Evolutionary conservation across 1,140 invertebrate genomes (phyloP), one percentile per base, ranked within the genome.

Genomic region (Anthonomus grandis): DNA sequence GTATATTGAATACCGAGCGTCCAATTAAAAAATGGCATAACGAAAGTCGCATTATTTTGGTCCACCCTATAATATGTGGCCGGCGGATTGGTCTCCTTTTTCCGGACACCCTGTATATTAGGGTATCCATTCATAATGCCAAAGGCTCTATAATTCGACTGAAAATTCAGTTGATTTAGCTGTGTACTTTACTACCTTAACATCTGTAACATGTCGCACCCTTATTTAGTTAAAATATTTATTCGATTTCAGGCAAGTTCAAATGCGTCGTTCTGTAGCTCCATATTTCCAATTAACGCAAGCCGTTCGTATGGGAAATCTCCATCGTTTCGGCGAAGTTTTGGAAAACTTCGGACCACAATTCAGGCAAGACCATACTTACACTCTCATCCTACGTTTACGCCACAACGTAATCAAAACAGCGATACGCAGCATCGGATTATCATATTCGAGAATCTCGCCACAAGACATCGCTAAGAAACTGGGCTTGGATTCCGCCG

Each of bases 371-470:
- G 95, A 98, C 76, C 87, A 97, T 67, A 98, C 95, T 0, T 98
- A 93, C 67, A 97, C 93, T 41, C 74, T 98, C 23, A 98, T 98
- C 67, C 79, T 98, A 15, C 84, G 95, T 57, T 76, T 99, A 15
- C 83, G 95, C 51, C 97, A 99, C 72, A 99, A 99, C 81, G 97
- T 99, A 1, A 99, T 99, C 69, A 99, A 98, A 76, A 99, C 97
- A 4, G 97, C 96, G 0, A 93, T 99, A 39, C 81, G 97, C 34
- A 94, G 94, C 54, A 98, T 99, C 74, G 95, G 93, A 10, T 72
- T 96, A 1, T 97, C 95, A 0, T 99, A 99, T 75, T 98, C 95
- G 0, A 82, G 93, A 44, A 99, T 99, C 62, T 95, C 93, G 8
- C 86, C 97, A 0, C 82, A 86, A 52, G 95, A 98, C 75, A 95